Evolutionary conservation across 1,140 invertebrate species (phyloP).

Genomic region (Magallana angulata): DNA sequence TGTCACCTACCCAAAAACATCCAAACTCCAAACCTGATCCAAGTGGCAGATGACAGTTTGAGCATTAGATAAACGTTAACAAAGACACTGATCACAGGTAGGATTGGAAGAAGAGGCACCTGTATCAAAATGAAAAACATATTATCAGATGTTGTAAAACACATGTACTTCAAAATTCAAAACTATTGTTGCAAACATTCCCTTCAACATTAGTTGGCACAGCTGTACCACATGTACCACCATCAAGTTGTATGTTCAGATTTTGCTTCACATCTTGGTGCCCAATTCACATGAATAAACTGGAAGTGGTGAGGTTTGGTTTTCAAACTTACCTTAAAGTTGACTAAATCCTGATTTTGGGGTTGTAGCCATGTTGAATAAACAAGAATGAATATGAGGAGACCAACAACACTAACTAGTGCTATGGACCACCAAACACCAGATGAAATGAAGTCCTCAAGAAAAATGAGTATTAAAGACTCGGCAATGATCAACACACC

Average conservation of each 20-base stretch:
- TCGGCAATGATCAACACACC: conserved; percentile 71
- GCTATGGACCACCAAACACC: conserved; percentile 64
- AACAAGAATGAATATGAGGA: conserved; percentile 66
- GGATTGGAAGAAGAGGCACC: conserved; percentile 91
- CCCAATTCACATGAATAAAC: too few relatives aligned
- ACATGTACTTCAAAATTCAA: too few relatives aligned
- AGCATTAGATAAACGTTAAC: conserved; percentile 94
- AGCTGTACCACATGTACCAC: too few relatives aligned
- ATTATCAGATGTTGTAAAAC: not conserved
- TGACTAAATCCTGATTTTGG: conserved; percentile 72
- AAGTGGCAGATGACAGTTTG: conserved; percentile 89
- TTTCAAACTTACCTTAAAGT: conserved; percentile 40
- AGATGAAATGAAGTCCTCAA: conserved; percentile 63
- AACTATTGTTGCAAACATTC: too few relatives aligned
- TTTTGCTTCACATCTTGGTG: too few relatives aligned
- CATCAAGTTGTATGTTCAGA: too few relatives aligned
- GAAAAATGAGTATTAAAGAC: conserved; percentile 70
- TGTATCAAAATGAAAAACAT: conserved; percentile 77
- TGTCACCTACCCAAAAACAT: conserved; percentile 67
- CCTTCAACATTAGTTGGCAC: too few relatives aligned
- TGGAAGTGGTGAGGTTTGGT: too few relatives aligned
- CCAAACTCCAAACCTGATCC: conserved; percentile 84
- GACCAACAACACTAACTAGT: conserved; percentile 61
- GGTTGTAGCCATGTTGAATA: conserved; percentile 75
- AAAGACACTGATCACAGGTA: conserved; percentile 90